Percentiles rank a stretch among this genome's conserved stretches.
Conservation (phyloP, 2,113 vertebrate genomes). For the Erythrolamprus reginae region DNA sequence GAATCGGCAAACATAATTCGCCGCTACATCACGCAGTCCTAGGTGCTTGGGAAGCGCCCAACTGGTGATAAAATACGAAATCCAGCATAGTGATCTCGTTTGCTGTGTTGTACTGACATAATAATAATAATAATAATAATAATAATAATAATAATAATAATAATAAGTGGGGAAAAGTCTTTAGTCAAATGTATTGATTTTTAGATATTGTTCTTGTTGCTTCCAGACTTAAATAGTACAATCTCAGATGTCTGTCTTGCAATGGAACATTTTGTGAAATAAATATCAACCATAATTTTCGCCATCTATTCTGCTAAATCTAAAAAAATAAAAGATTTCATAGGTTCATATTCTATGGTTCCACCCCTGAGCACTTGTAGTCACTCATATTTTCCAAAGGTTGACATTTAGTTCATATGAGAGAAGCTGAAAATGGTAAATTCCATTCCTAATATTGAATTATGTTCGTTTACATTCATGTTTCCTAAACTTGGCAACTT, state of each 20-base stretch:
- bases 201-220: neutral
- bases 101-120: too few relatives aligned
- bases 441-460: neutral
- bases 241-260: neutral
- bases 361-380: neutral
- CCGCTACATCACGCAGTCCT: too few relatives aligned
- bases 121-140: too few relatives aligned
- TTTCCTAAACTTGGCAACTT: neutral
- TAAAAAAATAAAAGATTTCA: neutral
- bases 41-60: too few relatives aligned
- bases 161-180: neutral
- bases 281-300: neutral
- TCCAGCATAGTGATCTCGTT: too few relatives aligned
- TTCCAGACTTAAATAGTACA: neutral
- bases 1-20: too few relatives aligned
- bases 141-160: too few relatives aligned
- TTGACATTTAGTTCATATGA: neutral
- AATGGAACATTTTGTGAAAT: neutral
- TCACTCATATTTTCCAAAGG: neutral
- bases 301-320: neutral
- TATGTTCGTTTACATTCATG: neutral
- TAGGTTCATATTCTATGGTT: neutral
- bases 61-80: too few relatives aligned
- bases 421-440: neutral
- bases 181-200: neutral